Evolutionary conservation across 2,888 invertebrate genomes (phyloP).

Genomic region (Synanthedon myopaeformis): DNA sequence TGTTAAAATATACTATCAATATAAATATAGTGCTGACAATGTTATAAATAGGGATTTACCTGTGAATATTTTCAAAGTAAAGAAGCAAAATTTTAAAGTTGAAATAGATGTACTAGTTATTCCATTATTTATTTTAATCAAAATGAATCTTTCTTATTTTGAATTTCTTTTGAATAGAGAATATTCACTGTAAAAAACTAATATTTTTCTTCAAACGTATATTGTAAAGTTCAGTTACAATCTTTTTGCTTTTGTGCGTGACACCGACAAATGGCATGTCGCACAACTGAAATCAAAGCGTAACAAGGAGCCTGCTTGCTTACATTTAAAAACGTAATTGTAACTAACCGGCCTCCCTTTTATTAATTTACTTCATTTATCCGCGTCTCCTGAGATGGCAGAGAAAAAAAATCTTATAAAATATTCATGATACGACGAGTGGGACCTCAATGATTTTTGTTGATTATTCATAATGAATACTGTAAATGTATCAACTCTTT

Average conservation of each 20-base stretch:
- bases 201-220: background rate
- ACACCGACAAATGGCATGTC: constrained; percentile 59
- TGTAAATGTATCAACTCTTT: too few species aligned
- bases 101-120: background rate
- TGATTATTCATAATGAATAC: background rate
- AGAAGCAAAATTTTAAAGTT: constrained; percentile 8
- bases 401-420: constrained; percentile 43
- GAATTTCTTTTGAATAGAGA: too few species aligned
- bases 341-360: constrained; percentile 62
- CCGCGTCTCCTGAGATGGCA: constrained; percentile 37
- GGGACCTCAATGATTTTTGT: background rate
- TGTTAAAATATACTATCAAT: too few species aligned
- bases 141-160: background rate
- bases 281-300: constrained; percentile 63
- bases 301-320: constrained; percentile 59
- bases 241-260: constrained; percentile 13
- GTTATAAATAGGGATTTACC: too few species aligned
- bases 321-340: constrained; percentile 70
- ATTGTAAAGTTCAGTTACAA: constrained; percentile 12
- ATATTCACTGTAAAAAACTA: too few species aligned
- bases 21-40: too few species aligned
- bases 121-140: too few species aligned
- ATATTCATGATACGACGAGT: constrained; percentile 45
- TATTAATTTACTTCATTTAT: constrained; percentile 68
- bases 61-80: too few species aligned